Evolutionary conservation across 2,113 vertebrate species (phyloP).

Genomic region (Erythrocercus mccallii): DNA sequence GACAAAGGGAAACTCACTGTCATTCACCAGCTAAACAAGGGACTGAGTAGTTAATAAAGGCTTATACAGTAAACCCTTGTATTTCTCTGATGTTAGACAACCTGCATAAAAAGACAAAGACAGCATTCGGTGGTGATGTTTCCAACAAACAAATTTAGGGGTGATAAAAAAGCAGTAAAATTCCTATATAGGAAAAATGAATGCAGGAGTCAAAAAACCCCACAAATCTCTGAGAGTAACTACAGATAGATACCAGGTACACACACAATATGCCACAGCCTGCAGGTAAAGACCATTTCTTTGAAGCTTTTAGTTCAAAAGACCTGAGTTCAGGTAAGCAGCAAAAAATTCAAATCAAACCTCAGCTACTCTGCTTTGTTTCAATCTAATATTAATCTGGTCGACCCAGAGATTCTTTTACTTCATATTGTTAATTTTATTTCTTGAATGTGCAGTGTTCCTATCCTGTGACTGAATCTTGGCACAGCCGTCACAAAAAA

Average conservation of each 20-base stretch:
- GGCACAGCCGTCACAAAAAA: not conserved
- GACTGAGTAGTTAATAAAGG: constrained; percentile 38
- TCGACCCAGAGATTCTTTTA: not conserved
- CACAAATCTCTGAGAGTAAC: not conserved
- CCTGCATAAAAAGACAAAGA: constrained; percentile 12
- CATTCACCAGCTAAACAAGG: constrained; percentile 35
- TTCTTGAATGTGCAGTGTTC: not conserved
- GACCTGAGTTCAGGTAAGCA: not conserved
- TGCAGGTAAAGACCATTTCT: not conserved
- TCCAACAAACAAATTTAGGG: not conserved
- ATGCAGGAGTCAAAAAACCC: not conserved
- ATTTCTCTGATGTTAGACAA: not conserved
- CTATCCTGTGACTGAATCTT: not conserved
- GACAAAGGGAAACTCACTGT: constrained; percentile 34
- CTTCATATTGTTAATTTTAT: not conserved
- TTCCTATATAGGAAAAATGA: not conserved
- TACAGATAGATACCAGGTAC: not conserved
- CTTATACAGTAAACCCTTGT: not conserved
- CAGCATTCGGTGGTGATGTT: not conserved
- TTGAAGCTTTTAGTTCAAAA: not conserved
- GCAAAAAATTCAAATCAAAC: not conserved
- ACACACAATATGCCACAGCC: not conserved
- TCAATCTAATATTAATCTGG: not conserved
- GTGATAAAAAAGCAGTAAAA: not conserved
- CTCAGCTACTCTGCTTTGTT: not conserved